A percentile compares a stretch with the other conserved stretches of the same genome.
Evolutionary conservation across 2,888 invertebrate species (phyloP).

Genomic region (Synanthedon andrenaeformis): DNA sequence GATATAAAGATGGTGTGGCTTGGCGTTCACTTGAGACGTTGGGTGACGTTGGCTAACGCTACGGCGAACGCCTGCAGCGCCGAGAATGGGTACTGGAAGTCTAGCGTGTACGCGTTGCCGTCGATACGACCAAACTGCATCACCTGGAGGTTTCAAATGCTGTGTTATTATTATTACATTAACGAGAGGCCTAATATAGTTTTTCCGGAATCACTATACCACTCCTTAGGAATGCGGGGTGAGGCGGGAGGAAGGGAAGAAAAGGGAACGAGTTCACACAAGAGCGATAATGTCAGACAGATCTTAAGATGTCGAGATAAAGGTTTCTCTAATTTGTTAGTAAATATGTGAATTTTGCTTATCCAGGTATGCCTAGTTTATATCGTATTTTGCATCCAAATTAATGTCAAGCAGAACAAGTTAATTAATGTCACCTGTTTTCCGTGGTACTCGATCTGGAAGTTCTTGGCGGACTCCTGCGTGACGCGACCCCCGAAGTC

Average conservation of each 20-base stretch:
- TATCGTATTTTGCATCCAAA: no score
- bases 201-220: no score
- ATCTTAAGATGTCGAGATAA: no score
- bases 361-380: no score
- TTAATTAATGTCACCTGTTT: conserved; percentile 79
- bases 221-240: no score
- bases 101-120: conserved; percentile 97
- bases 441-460: conserved; percentile 97
- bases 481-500: conserved; percentile 99
- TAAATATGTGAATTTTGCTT: no score
- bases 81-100: conserved; percentile 98
- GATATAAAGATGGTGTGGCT: not conserved
- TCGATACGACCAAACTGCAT: conserved; percentile 99
- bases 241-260: no score
- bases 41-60: conserved; percentile 95
- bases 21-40: conserved; percentile 83
- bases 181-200: no score
- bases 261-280: no score
- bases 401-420: no score
- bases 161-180: not conserved
- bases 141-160: conserved; percentile 74
- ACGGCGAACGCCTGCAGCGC: conserved; percentile 99
- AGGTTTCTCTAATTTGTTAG: no score
- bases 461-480: conserved; percentile 99
- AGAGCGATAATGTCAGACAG: no score